Conservation (phyloP, 2,797 vertebrate genomes). For the Acipenser oxyrinchus region DNA sequence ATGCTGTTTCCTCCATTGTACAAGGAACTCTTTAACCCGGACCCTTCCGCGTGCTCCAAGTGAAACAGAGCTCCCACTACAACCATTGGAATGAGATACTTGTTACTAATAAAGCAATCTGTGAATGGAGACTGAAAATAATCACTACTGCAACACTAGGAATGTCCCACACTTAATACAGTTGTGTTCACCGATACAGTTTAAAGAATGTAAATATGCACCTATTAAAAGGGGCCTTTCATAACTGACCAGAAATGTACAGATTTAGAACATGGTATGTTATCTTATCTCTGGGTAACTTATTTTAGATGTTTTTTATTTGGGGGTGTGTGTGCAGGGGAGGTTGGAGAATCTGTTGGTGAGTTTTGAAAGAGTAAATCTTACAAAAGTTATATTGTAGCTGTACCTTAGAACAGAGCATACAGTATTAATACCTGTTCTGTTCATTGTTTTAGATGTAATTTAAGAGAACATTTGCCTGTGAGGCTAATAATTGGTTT, state of each 20-base stretch:
- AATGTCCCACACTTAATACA: constrained; percentile 97
- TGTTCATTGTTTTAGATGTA: constrained; percentile 87
- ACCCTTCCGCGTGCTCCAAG: constrained; percentile 87
- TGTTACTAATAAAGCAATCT: constrained; percentile 56
- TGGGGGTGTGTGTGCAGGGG: constrained; percentile 36
- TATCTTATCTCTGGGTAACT: constrained; percentile 65
- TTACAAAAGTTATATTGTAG: constrained; percentile 90
- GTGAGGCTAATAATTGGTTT: constrained; percentile 71
- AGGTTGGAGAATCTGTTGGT: constrained; percentile 37
- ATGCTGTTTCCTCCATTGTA: constrained; percentile 96
- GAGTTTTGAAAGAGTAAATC: constrained; percentile 59
- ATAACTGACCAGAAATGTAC: constrained; percentile 86
- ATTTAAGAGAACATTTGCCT: constrained; percentile 86
- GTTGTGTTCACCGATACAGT: constrained; percentile 98
- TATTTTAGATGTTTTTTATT: constrained; percentile 33
- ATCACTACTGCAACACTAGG: constrained; percentile 84
- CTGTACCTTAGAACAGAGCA: constrained; percentile 80
- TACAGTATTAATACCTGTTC: constrained; percentile 90
- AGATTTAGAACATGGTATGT: constrained; percentile 81
- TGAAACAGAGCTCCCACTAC: constrained; percentile 62
- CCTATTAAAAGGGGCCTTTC: constrained; percentile 76
- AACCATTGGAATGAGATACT: constrained; percentile 53
- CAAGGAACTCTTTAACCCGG: constrained; percentile 98
- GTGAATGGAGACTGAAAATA: constrained; percentile 61
- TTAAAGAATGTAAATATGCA: constrained; percentile 99